Evolutionary conservation across 1,140 invertebrate species (phyloP), one percentile per base, ranked within the genome.

Genomic region (Copidosoma floridanum): DNA sequence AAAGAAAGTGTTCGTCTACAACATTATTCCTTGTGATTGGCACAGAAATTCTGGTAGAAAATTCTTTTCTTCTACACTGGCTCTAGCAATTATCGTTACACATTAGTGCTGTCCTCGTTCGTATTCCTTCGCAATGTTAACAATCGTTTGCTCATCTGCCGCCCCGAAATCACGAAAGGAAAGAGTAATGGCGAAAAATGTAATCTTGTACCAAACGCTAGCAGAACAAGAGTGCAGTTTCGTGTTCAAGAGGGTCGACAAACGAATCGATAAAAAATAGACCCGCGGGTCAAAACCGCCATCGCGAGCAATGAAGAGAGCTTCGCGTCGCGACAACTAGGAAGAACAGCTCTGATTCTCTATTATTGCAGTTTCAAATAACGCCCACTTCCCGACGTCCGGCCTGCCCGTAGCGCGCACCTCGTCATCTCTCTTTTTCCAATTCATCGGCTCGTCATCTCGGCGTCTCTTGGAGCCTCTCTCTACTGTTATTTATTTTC

Each of bases 21-120:
- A 79, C 74, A 76, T 77, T 74, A 79, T 77, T 80, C 74, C 76
- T 79, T 72, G 74, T 71, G 72, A 70, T 80, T 80, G 78, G 78
- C 78, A 80, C 78, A 79, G 71, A 79, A 78, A 77, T 79, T 79
- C 74, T 72, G 68, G 76, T 79, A 79, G 75, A 77, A 79, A 80
- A 79, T 69, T 70, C 46, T n/a, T n/a, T 57, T 65, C 73, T 76
- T 75, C 72, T 78, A 77, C 74, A 58, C 68, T 69, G 66, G 68
- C 57, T 71, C 66, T 77, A 75, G 65, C 68, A 68, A 48, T 74
- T 78, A 77, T 78, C n/a, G n/a, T n/a, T n/a, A n/a, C n/a, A 78
- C 78, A 78, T 78, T 76, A 74, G 66, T 78, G 41, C 20, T 4
- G 41, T 23, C 51, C 26, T 50, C 57, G 48, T 60, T 63, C 32